Percentiles rank a stretch among this genome's conserved stretches.
phyloP scores from a whole-genome alignment of 1,140 invertebrate species.

The Drusus annulatus region DNA sequence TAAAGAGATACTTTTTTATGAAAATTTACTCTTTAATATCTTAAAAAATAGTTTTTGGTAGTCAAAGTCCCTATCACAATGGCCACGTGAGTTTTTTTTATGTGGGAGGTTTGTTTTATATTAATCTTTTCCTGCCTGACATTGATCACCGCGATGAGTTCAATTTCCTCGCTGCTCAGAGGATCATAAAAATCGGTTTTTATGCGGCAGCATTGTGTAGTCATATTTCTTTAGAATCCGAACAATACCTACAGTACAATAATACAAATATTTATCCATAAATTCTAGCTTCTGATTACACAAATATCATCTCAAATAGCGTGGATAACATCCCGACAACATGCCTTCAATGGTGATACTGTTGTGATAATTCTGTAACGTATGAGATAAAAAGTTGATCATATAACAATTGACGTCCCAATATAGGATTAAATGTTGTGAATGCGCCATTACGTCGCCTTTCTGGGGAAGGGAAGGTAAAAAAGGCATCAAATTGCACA shows the following conservation, averaged over 20 bases:
- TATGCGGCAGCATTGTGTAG: too few species aligned
- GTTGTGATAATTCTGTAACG: slow-evolving; percentile 26
- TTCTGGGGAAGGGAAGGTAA: slow-evolving; percentile 1
- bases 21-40: too few species aligned
- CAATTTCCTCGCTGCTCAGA: neutral
- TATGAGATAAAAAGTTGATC: slow-evolving; percentile 27
- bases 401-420: slow-evolving; percentile 6
- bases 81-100: too few species aligned
- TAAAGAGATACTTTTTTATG: too few species aligned
- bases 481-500: slow-evolving; percentile 41
- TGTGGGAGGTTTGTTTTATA: too few species aligned
- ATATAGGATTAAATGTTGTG: slow-evolving; percentile 34
- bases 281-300: slow-evolving; percentile 35
- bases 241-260: slow-evolving; percentile 35
- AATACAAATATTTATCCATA: slow-evolving; percentile 34
- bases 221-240: too few species aligned
- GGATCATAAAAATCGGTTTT: too few species aligned
- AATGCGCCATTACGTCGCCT: slow-evolving; percentile 28
- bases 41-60: too few species aligned
- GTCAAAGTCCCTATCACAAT: too few species aligned
- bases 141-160: too few species aligned
- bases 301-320: slow-evolving; percentile 19
- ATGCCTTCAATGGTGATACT: neutral
- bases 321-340: neutral
- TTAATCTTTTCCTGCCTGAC: too few species aligned